Percentiles rank a stretch among this genome's conserved stretches.
phyloP scores from a whole-genome alignment of 2,113 vertebrate genomes.

The Mionectes macconnelli region DNA sequence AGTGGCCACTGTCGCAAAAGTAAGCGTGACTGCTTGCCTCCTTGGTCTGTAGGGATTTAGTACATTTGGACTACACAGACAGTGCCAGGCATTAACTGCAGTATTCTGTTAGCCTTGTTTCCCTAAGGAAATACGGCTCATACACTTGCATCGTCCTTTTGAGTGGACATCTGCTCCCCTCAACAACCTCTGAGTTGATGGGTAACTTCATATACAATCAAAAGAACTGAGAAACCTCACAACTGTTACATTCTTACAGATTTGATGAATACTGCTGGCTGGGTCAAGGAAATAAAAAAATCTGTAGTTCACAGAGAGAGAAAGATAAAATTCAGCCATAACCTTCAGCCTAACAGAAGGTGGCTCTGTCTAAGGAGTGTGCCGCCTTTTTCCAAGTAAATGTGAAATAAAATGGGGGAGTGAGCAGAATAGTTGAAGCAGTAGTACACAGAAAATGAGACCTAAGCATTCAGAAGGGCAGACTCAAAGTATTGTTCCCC shows the following conservation, averaged over 20 bases:
- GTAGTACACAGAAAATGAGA: not conserved
- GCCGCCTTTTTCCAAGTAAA: not conserved
- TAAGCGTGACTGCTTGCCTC: rapidly evolving
- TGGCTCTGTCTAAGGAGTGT: not conserved
- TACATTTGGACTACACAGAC: not conserved
- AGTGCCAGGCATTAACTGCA: not conserved
- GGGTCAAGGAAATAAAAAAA: not conserved
- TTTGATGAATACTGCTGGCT: not conserved
- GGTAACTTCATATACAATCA: not conserved
- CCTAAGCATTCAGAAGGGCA: not conserved
- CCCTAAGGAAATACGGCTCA: not conserved
- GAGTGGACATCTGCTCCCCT: not conserved
- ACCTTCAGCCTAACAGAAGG: not conserved
- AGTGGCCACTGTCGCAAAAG: not conserved
- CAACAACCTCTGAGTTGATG: not conserved
- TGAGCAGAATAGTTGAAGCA: not conserved
- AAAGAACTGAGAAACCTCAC: not conserved
- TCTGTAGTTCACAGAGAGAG: not conserved
- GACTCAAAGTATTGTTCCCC: not conserved
- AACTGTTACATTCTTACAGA: not conserved
- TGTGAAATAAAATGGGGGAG: not conserved
- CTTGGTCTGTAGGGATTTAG: not conserved
- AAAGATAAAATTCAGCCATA: not conserved
- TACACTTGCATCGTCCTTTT: not conserved
- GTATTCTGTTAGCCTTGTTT: not conserved